Evolutionary conservation across 2,113 vertebrate genomes (phyloP).

Genomic region (Nycticryphes semicollaris): DNA sequence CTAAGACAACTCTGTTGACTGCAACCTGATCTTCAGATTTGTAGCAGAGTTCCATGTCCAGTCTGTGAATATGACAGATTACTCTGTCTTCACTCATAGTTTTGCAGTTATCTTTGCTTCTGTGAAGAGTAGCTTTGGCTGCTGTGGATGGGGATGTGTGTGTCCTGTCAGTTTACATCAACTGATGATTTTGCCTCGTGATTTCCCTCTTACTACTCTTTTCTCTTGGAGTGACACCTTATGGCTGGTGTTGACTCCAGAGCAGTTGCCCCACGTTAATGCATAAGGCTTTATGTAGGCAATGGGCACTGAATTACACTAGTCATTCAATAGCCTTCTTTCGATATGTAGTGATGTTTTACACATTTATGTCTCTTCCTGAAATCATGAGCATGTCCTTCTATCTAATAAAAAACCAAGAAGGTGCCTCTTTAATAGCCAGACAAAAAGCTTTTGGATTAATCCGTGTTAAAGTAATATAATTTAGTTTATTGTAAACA

Average conservation of each 20-base stretch:
- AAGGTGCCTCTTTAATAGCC: neutral
- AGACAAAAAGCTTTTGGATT: neutral
- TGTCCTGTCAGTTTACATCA: neutral
- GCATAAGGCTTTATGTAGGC: neutral
- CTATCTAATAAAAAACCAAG: neutral
- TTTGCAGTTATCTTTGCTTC: neutral
- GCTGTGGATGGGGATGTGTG: neutral
- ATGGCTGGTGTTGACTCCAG: neutral
- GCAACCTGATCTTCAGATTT: neutral
- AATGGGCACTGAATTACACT: neutral
- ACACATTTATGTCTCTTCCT: neutral
- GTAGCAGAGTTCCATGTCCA: neutral
- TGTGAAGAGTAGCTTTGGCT: neutral
- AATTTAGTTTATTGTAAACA: neutral
- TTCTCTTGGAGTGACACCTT: neutral
- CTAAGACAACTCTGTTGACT: neutral
- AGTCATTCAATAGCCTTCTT: neutral
- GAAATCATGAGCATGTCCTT: neutral
- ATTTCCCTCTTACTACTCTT: neutral
- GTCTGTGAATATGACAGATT: neutral
- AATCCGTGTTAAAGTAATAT: neutral
- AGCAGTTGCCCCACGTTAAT: neutral
- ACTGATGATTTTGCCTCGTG: neutral
- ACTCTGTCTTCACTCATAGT: neutral
- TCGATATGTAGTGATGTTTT: neutral